phyloP scores from a whole-genome alignment of 2,797 vertebrate genomes.

The Gephyroberyx darwinii region DNA sequence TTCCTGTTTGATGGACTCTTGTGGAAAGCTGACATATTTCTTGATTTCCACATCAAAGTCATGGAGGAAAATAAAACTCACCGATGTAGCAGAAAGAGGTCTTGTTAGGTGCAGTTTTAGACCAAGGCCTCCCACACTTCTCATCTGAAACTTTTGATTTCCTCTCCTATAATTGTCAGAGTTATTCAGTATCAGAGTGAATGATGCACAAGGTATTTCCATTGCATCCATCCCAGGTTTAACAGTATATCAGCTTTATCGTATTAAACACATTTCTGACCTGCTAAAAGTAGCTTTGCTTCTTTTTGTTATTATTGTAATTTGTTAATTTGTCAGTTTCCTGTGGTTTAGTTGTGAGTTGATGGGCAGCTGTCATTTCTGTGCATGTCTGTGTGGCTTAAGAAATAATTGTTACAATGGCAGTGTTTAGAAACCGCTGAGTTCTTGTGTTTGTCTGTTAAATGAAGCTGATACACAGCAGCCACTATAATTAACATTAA shows the following conservation, averaged over 20 bases:
- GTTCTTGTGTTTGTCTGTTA: slow-evolving; percentile 34
- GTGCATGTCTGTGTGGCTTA: not conserved
- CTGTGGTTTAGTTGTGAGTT: not conserved
- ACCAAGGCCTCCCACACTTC: too few species aligned
- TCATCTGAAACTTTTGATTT: too few species aligned
- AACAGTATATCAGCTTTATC: too few species aligned
- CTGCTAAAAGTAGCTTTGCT: too few species aligned
- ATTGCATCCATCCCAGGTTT: too few species aligned
- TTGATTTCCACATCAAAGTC: not conserved
- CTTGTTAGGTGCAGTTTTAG: too few species aligned
- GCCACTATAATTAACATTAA: slow-evolving; percentile 48
- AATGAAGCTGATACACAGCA: slow-evolving; percentile 28
- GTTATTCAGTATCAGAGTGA: too few species aligned
- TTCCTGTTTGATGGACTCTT: not conserved
- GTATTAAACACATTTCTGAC: too few species aligned
- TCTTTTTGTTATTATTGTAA: too few species aligned
- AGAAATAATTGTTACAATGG: not conserved
- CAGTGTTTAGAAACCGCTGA: slow-evolving; percentile 7
- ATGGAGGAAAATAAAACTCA: not conserved
- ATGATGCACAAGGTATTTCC: too few species aligned
- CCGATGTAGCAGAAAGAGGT: not conserved
- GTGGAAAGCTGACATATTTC: not conserved
- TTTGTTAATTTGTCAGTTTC: not conserved
- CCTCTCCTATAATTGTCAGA: too few species aligned
- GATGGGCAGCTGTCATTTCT: not conserved